phyloP scores from a whole-genome alignment of 2,113 vertebrate species.

The Acrocephalus kingi region DNA sequence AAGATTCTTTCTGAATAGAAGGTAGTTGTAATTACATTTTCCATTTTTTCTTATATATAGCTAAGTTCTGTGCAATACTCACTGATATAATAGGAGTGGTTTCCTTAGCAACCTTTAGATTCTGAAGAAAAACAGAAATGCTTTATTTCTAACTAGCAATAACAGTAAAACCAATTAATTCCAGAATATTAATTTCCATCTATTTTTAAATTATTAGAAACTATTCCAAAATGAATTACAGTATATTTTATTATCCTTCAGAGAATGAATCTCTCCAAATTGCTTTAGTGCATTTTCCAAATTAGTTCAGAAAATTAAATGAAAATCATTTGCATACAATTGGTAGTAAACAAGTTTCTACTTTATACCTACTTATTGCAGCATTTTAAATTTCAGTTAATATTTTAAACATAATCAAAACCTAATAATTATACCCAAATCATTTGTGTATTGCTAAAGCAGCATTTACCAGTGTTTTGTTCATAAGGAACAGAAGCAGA shows the following conservation, averaged over 20 bases:
- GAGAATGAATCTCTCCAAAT: background rate
- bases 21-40: constrained; percentile 19
- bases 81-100: constrained; percentile 27
- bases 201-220: constrained; percentile 48
- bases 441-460: background rate
- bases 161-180: constrained; percentile 37
- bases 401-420: background rate
- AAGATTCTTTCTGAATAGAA: background rate
- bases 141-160: constrained; percentile 44
- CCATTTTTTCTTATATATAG: constrained; percentile 29
- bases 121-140: constrained; percentile 45
- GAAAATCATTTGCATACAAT: background rate
- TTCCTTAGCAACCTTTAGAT: constrained; percentile 64
- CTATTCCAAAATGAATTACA: background rate
- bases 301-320: background rate
- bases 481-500: background rate
- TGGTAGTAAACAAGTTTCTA: background rate
- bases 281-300: background rate
- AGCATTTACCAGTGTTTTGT: background rate
- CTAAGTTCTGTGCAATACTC: constrained; percentile 14
- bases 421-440: background rate
- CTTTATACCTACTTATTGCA: background rate
- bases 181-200: constrained; percentile 37
- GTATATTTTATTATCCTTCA: background rate
- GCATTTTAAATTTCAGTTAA: background rate